Percentiles rank a stretch among this genome's conserved stretches.
These are phyloP conservation scores for Ivindomyrus marchei DNA, from an alignment of 2,113 vertebrate genomes.

Conservation along the genomic window DNA sequence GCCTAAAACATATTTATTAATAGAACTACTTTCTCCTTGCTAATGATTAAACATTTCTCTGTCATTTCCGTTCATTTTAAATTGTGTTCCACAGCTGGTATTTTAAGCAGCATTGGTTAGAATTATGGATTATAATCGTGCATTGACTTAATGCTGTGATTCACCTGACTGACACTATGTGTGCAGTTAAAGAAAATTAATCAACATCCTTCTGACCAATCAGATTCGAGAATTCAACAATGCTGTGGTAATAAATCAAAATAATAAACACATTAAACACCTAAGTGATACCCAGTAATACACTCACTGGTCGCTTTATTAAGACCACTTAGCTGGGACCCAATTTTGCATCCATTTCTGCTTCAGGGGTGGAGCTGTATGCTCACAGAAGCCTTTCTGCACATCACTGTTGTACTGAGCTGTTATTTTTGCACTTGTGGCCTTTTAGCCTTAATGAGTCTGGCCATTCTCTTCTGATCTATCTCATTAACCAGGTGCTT, in stretches of 20 bases:
- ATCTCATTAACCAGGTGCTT: neutral
- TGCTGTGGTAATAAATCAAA: neutral
- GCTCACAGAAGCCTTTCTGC: neutral
- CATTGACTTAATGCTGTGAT: neutral
- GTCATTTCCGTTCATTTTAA: neutral
- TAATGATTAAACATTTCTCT: neutral
- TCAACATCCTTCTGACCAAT: neutral
- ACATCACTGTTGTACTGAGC: neutral
- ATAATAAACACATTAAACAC: neutral
- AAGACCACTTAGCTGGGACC: neutral
- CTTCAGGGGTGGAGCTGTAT: neutral
- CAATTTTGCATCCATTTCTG: neutral
- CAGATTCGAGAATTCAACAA: neutral
- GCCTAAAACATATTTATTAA: neutral
- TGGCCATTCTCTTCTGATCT: neutral
- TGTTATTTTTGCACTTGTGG: neutral
- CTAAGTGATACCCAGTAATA: neutral
- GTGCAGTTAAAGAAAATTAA: neutral
- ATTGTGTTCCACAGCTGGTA: neutral
- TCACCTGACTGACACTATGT: neutral
- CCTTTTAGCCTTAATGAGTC: neutral
- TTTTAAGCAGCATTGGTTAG: neutral
- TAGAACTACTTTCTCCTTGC: neutral
- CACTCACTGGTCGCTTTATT: neutral
- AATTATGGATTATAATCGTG: neutral